A percentile compares a stretch with the other conserved stretches of the same genome.
Conservation (phyloP, 2,113 vertebrate genomes). For the Numenius arquata region DNA sequence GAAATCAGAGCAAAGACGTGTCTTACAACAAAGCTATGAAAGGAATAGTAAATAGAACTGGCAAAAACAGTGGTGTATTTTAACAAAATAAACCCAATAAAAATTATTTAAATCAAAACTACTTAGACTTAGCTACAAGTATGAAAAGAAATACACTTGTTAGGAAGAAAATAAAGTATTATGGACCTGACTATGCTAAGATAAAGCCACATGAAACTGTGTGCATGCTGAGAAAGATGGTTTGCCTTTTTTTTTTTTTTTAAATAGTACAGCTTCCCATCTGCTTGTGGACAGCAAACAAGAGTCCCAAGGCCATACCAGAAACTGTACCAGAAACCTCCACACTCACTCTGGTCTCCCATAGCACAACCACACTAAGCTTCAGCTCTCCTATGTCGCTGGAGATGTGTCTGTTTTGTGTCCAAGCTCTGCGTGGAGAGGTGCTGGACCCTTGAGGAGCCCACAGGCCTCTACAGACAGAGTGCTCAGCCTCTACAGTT, state of each 20-base stretch:
- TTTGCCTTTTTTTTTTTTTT: neutral
- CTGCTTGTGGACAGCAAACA: neutral
- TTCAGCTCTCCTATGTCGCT: accelerated
- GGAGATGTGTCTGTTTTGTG: neutral
- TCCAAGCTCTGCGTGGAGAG: accelerated
- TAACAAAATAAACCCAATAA: neutral
- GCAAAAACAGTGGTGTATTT: neutral
- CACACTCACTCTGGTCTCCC: neutral
- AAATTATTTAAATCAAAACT: neutral
- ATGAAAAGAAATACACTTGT: neutral
- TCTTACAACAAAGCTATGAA: neutral
- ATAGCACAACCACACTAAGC: neutral
- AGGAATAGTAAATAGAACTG: neutral
- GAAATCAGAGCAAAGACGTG: neutral
- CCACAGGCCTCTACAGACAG: accelerated
- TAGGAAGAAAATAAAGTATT: neutral
- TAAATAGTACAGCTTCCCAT: neutral
- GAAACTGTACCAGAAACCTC: neutral
- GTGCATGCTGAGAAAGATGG: neutral
- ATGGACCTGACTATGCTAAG: neutral
- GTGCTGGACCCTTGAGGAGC: neutral
- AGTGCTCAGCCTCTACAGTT: neutral
- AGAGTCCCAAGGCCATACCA: neutral
- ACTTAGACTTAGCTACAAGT: neutral
- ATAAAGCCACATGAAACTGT: neutral